Percentiles rank a stretch among this genome's conserved stretches.
Conservation (phyloP, 2,113 vertebrate species). For the Pangasianodon gigas region DNA sequence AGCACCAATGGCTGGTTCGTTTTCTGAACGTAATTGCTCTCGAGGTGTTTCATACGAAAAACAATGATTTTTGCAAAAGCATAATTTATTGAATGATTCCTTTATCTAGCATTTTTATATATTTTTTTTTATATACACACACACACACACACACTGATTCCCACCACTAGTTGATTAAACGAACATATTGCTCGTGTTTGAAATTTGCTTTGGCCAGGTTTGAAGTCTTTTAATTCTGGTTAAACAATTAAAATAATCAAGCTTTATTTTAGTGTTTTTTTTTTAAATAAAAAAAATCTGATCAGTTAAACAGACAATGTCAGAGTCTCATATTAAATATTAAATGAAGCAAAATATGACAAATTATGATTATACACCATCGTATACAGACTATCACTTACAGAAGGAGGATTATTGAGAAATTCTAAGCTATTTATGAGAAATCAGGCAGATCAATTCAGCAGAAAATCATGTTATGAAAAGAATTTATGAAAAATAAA, state of each 20-base stretch:
- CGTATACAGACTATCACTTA: background rate
- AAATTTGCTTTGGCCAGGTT: background rate
- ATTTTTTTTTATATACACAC: constrained; percentile 29
- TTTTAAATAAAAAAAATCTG: too few relatives aligned
- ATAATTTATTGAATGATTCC: constrained; percentile 70
- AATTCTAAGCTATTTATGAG: too few relatives aligned
- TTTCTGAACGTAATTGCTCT: constrained; percentile 67
- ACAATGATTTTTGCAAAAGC: constrained; percentile 62
- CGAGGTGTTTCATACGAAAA: constrained; percentile 42
- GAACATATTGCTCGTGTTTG: background rate
- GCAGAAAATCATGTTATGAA: background rate
- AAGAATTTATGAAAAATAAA: background rate
- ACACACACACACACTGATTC: background rate
- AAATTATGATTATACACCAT: background rate
- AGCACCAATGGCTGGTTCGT: constrained; percentile 69
- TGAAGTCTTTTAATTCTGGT: too few relatives aligned
- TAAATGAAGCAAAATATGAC: background rate
- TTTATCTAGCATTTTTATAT: constrained; percentile 50
- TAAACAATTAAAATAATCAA: background rate
- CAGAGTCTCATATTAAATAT: background rate
- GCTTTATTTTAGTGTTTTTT: background rate
- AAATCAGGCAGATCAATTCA: too few relatives aligned
- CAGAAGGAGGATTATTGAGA: background rate
- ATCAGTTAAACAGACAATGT: too few relatives aligned
- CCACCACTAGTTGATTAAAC: background rate